phyloP scores from a whole-genome alignment of 2,888 invertebrate genomes.

The Eristalis intricaria region DNA sequence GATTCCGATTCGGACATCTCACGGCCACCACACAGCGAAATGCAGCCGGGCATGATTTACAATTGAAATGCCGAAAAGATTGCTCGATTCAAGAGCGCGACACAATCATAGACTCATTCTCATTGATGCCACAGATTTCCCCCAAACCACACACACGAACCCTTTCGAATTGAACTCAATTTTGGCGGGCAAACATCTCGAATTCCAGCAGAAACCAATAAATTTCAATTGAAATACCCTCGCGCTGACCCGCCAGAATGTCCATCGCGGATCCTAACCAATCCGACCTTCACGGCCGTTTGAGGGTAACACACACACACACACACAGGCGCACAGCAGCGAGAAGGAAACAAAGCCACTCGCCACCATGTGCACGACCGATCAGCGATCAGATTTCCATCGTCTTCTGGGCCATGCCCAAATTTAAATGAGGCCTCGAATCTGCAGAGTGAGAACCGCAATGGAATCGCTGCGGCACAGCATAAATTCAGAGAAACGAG shows the following conservation, averaged over 20 bases:
- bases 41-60: background rate
- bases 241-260: slow-evolving; percentile 47
- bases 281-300: slow-evolving; percentile 65
- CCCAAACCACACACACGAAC: background rate
- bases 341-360: background rate
- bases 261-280: slow-evolving; percentile 38
- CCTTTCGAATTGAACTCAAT: slow-evolving; percentile 22
- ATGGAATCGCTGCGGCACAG: background rate
- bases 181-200: slow-evolving; percentile 23
- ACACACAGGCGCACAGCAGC: background rate
- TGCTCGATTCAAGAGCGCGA: background rate
- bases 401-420: slow-evolving; percentile 43
- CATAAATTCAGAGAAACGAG: background rate
- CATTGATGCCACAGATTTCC: background rate
- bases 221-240: slow-evolving; percentile 64
- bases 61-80: background rate
- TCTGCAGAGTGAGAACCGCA: background rate
- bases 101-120: background rate
- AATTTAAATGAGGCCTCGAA: slow-evolving; percentile 19
- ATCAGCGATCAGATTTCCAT: slow-evolving; percentile 33
- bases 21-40: background rate
- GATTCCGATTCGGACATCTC: background rate
- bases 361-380: background rate
- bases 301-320: background rate
- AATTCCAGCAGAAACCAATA: slow-evolving; percentile 32